These are phyloP conservation scores for Sylvietta virens DNA, from an alignment of 2,113 vertebrate species.

Conservation along the genomic window DNA sequence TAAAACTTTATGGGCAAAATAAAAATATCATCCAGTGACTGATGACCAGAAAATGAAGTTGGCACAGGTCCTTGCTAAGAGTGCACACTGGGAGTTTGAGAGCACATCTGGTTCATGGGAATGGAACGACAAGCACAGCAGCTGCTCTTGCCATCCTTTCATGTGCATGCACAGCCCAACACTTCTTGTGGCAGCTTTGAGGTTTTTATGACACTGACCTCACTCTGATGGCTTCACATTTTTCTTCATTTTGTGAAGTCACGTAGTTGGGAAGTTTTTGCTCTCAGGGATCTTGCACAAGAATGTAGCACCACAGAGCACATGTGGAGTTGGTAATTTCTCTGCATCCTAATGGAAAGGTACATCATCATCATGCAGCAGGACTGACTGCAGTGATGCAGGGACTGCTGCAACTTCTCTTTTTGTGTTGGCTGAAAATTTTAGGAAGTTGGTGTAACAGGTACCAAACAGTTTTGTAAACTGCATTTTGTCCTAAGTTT, in stretches of 20 bases:
- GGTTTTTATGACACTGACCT: not conserved
- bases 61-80: not conserved
- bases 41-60: not conserved
- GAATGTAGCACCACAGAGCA: not conserved
- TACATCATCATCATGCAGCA: rapidly evolving
- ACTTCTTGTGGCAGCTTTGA: no score
- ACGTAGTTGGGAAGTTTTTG: not conserved
- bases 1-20: not conserved
- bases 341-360: not conserved
- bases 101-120: not conserved
- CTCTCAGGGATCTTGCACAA: not conserved
- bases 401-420: not conserved
- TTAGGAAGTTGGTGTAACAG: not conserved
- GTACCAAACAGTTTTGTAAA: not conserved
- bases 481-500: not conserved
- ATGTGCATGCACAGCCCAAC: not conserved
- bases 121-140: not conserved
- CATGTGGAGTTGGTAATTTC: rapidly evolving
- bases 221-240: not conserved
- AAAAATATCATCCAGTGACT: not conserved
- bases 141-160: not conserved
- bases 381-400: not conserved
- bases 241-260: not conserved
- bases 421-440: not conserved
- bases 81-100: rapidly evolving